Evolutionary conservation across 2,888 invertebrate genomes (phyloP).

Genomic region (Agrochola macilenta): DNA sequence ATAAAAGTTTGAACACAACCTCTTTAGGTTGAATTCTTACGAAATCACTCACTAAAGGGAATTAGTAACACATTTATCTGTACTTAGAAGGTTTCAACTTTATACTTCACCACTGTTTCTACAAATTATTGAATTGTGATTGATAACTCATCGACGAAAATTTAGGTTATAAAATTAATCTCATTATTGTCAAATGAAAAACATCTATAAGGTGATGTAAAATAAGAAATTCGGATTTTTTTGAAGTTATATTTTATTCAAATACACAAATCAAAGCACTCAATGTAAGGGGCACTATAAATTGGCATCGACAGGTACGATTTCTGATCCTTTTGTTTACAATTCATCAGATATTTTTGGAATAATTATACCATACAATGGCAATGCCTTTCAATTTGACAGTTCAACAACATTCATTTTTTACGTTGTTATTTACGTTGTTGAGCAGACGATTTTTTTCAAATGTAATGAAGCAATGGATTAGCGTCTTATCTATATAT

Average conservation of each 20-base stretch:
- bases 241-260: not conserved
- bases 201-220: not conserved
- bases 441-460: too few species aligned
- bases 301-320: not conserved
- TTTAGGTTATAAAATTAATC: not conserved
- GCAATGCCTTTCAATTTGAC: too few species aligned
- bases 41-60: not conserved
- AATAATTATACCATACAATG: too few species aligned
- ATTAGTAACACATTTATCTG: not conserved
- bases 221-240: not conserved
- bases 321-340: too few species aligned
- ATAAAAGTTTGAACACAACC: too few species aligned
- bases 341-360: too few species aligned
- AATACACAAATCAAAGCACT: not conserved
- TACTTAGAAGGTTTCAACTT: not conserved
- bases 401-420: too few species aligned
- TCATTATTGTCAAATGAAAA: not conserved
- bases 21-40: too few species aligned
- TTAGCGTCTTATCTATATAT: too few species aligned
- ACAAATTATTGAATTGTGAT: not conserved
- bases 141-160: not conserved
- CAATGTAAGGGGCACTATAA: not conserved
- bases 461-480: too few species aligned
- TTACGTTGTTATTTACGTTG: too few species aligned
- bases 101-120: not conserved